Evolutionary conservation across 2,113 vertebrate genomes (phyloP).

Genomic region (Andinoacara biseriatus): DNA sequence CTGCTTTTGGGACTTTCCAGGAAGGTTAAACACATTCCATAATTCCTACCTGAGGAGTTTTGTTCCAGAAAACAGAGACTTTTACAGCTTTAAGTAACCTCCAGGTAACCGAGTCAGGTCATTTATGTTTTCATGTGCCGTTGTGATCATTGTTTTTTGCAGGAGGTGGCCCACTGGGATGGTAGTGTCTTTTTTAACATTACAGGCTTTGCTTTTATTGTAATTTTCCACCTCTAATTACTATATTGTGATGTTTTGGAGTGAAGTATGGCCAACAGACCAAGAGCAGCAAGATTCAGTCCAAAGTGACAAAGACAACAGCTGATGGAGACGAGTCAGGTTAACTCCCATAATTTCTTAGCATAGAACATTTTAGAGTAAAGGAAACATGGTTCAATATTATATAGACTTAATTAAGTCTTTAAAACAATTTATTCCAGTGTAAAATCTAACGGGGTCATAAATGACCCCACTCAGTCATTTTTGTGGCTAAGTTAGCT

Average conservation of each 20-base stretch:
- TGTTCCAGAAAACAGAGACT: conserved; percentile 22
- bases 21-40: conserved; percentile 63
- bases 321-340: neutral
- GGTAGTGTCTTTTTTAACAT: no score
- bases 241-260: neutral
- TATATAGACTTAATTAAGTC: neutral
- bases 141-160: neutral
- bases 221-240: neutral
- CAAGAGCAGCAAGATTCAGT: neutral
- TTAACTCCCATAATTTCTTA: neutral
- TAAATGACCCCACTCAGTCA: neutral
- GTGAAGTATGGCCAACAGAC: neutral
- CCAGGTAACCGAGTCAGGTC: neutral
- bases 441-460: neutral
- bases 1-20: conserved; percentile 30
- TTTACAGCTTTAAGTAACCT: neutral
- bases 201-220: no score
- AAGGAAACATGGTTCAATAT: neutral
- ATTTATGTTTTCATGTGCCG: neutral
- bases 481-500: neutral
- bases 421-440: neutral
- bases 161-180: no score
- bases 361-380: neutral
- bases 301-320: neutral
- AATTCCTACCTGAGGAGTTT: conserved; percentile 46